Percentiles rank a stretch among this genome's conserved stretches.
phyloP scores from a whole-genome alignment of 2,113 vertebrate genomes.

The Atrichornis clamosus region DNA sequence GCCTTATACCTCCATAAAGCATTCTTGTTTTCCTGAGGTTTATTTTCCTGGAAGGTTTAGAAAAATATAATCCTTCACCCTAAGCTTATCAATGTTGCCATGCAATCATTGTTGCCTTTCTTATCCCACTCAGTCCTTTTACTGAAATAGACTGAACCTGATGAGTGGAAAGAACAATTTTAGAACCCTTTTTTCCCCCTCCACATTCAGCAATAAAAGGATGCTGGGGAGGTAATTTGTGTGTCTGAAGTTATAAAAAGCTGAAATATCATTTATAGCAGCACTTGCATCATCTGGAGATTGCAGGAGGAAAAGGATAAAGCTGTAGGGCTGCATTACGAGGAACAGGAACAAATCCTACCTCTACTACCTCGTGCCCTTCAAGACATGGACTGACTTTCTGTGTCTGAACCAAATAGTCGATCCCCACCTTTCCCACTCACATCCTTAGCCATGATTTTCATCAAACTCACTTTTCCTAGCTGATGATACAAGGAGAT shows the following conservation, averaged over 20 bases:
- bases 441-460: background rate
- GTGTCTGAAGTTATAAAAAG: background rate
- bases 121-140: background rate
- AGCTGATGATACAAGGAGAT: background rate
- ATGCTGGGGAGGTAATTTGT: background rate
- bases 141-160: background rate
- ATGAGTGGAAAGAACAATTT: background rate
- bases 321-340: rapidly evolving
- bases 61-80: background rate
- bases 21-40: background rate
- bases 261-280: background rate
- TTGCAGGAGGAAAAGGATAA: background rate
- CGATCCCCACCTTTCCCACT: rapidly evolving
- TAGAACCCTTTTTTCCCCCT: background rate
- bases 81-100: rapidly evolving
- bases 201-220: background rate
- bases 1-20: background rate
- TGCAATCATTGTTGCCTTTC: background rate
- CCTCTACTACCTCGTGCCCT: rapidly evolving
- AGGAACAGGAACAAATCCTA: background rate
- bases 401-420: background rate
- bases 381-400: background rate
- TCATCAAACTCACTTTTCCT: background rate
- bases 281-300: background rate
- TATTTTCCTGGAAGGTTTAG: background rate